phyloP scores from a whole-genome alignment of 2,113 vertebrate genomes.

The Pluvianellus socialis region DNA sequence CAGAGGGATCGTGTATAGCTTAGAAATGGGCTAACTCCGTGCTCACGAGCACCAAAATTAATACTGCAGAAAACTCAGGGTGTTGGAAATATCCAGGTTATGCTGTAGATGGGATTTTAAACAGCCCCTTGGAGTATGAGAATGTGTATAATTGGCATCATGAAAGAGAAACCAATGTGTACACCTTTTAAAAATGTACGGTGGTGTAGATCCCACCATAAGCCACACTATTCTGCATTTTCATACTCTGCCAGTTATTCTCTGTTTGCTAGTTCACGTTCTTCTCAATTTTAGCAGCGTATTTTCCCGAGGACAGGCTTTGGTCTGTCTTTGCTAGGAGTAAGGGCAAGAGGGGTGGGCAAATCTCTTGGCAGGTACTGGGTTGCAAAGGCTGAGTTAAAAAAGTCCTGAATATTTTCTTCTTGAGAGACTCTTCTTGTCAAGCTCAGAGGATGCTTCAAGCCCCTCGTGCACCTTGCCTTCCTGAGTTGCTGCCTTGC shows the following conservation, averaged over 20 bases:
- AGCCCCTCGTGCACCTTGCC: not conserved
- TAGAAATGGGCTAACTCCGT: not conserved
- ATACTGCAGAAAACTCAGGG: not conserved
- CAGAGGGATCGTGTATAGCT: not conserved
- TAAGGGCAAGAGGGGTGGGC: not conserved
- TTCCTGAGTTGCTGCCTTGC: conserved; percentile 5
- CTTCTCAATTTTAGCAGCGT: not conserved
- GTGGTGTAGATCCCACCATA: not conserved
- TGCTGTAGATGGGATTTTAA: not conserved
- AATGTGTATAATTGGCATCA: not conserved
- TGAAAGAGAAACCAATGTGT: not conserved
- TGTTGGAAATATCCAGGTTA: not conserved
- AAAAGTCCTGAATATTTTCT: not conserved
- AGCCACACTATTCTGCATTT: not conserved
- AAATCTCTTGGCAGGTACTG: not conserved
- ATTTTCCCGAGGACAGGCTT: conserved; percentile 26
- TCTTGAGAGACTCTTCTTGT: not conserved
- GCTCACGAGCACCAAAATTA: not conserved
- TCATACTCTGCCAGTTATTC: not conserved
- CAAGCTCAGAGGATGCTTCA: not conserved
- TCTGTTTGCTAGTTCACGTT: conserved; percentile 1
- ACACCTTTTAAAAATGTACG: not conserved
- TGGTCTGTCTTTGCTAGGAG: conserved; percentile 12
- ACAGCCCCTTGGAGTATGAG: not conserved
- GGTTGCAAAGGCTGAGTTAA: not conserved